These are phyloP conservation scores for Cryptophagus acutangulus DNA, from an alignment of 2,888 invertebrate species.

Conservation along the genomic window DNA sequence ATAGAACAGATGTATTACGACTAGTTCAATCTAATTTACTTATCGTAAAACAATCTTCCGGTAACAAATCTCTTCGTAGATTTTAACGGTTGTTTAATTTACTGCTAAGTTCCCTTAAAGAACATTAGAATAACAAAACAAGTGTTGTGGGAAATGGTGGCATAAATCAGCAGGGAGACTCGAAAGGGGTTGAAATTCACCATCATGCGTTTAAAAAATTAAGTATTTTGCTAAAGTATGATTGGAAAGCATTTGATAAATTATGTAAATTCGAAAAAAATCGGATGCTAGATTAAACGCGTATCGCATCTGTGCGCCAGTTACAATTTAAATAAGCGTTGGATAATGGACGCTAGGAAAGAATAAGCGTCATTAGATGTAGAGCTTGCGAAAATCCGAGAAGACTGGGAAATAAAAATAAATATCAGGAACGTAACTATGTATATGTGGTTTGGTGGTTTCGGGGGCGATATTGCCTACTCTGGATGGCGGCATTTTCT, in stretches of 20 bases:
- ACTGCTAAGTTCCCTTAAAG: conserved; percentile 2
- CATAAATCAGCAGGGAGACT: conserved; percentile 26
- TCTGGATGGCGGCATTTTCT: conserved; percentile 25
- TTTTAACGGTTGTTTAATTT: conserved; percentile 8
- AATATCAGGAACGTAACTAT: conserved; percentile 6
- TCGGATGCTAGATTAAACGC: no score
- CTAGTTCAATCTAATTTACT: no score
- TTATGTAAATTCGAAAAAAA: no score
- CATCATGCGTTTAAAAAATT: no score
- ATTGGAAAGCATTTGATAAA: no score
- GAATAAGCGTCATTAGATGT: conserved; percentile 17
- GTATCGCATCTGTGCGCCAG: conserved; percentile 23
- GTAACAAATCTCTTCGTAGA: conserved; percentile 3
- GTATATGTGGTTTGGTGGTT: background rate
- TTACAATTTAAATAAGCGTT: conserved; percentile 21
- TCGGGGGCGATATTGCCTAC: background rate
- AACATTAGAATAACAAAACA: conserved; percentile 16
- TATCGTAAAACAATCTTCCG: conserved; percentile 1
- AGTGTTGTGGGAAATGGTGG: conserved; percentile 24
- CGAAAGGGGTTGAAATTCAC: conserved; percentile 17
- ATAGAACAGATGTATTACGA: no score
- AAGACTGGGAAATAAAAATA: conserved; percentile 5
- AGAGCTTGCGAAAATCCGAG: conserved; percentile 14
- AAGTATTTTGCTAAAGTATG: no score
- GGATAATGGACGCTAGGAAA: conserved; percentile 23